Percentiles rank a stretch among this genome's conserved stretches.
These are phyloP conservation scores for Polia nebulosa DNA, from an alignment of 2,888 invertebrate species.

Conservation along the genomic window DNA sequence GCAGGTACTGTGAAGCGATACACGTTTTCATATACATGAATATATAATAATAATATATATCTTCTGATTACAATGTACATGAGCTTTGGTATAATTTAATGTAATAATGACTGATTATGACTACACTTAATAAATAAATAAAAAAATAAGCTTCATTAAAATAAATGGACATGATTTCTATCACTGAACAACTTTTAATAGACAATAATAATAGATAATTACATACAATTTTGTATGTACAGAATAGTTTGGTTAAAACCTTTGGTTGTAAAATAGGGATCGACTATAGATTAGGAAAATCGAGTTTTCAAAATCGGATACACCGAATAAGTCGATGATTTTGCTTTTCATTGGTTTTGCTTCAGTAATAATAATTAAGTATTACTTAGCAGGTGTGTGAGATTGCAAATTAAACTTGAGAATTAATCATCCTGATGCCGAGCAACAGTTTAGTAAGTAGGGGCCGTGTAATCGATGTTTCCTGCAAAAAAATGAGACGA, in stretches of 20 bases:
- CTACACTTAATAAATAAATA: conserved; percentile 64
- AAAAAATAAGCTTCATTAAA: conserved; percentile 66
- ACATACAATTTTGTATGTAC: conserved; percentile 45
- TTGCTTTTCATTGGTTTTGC: background rate
- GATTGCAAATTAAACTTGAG: conserved; percentile 62
- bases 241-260: conserved; percentile 41
- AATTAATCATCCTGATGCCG: conserved; percentile 37
- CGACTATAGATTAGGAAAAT: conserved; percentile 22
- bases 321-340: conserved; percentile 35
- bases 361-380: conserved; percentile 17
- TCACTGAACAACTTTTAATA: conserved; percentile 35
- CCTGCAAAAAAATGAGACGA: conserved; percentile 83
- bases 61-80: conserved; percentile 52
- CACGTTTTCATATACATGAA: conserved; percentile 62
- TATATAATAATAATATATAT: conserved; percentile 43
- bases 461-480: conserved; percentile 93
- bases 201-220: conserved; percentile 25
- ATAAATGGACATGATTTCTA: conserved; percentile 60
- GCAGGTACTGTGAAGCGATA: conserved; percentile 86
- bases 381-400: conserved; percentile 47
- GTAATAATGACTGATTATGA: conserved; percentile 48
- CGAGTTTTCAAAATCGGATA: conserved; percentile 25
- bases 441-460: conserved; percentile 91
- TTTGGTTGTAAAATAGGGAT: conserved; percentile 44
- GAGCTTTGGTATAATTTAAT: conserved; percentile 53